Conservation (phyloP, 92 coral and sea anemone genomes). For the Zoanthus solanderi region DNA sequence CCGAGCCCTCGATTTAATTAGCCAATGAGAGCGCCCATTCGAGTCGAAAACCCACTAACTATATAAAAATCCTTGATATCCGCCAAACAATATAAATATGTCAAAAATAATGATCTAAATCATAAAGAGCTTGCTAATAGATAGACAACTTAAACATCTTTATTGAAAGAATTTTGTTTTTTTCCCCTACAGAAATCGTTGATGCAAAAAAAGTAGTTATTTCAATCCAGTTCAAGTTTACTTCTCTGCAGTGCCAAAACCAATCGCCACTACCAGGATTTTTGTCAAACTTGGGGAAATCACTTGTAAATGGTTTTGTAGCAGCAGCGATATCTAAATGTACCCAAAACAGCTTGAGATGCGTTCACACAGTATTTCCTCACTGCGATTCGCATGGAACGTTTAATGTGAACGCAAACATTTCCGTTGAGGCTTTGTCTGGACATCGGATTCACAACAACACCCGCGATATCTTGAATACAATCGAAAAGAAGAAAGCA, state of each 20-base stretch:
- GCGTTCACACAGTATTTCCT: not conserved
- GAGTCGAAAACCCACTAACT: no score
- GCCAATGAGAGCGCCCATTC: no score
- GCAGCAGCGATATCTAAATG: not conserved
- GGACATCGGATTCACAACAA: not conserved
- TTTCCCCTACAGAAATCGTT: not conserved
- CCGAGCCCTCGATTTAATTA: no score
- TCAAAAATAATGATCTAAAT: no score
- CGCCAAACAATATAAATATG: no score
- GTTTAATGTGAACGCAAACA: not conserved
- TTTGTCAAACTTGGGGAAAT: not conserved
- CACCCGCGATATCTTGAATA: not conserved
- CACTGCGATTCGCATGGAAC: slow-evolving; percentile 6
- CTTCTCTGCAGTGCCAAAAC: not conserved
- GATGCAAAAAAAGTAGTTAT: not conserved
- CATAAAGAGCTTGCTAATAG: no score
- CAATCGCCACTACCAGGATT: no score
- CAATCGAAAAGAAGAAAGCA: not conserved
- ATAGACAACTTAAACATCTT: no score
- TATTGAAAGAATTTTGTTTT: no score
- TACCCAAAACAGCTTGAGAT: not conserved
- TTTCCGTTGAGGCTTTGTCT: not conserved
- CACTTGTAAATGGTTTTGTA: not conserved
- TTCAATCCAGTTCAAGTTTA: not conserved
- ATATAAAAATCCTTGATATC: no score